Conservation (phyloP, 2,113 vertebrate genomes). For the Hemibagrus wyckioides region DNA sequence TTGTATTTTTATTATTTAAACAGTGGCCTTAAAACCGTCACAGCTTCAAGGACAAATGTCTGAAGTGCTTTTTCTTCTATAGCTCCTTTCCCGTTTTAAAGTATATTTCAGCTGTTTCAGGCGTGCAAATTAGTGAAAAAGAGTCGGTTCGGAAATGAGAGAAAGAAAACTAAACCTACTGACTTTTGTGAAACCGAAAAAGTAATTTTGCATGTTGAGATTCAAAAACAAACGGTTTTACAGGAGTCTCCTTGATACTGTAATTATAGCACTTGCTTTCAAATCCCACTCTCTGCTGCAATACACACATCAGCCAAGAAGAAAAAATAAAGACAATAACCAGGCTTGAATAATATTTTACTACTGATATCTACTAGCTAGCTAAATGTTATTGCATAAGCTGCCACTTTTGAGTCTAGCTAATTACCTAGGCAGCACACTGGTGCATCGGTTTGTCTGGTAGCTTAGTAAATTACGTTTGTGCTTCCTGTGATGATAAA, state of each 20-base stretch:
- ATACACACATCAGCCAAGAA: neutral
- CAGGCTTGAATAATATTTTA: neutral
- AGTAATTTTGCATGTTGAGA: neutral
- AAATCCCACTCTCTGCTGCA: neutral
- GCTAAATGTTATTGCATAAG: neutral
- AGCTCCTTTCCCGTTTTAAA: neutral
- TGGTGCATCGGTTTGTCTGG: neutral
- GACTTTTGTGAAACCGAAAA: neutral
- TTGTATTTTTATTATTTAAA: neutral
- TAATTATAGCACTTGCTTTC: neutral
- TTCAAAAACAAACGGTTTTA: no score
- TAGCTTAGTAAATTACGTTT: neutral
- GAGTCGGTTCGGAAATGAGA: neutral
- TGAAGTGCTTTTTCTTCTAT: neutral
- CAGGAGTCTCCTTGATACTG: neutral
- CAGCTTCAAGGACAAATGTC: no score
- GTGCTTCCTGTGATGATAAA: neutral
- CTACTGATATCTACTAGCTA: neutral
- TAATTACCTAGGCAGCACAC: neutral
- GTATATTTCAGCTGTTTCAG: neutral
- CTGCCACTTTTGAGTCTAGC: neutral
- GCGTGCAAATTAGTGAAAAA: neutral
- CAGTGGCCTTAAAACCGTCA: neutral
- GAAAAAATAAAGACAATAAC: neutral
- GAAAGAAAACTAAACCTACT: neutral